Base-by-base conservation (phyloP, 53 echinoderm and acorn worm genomes). In the Crossaster papposus region DNA sequence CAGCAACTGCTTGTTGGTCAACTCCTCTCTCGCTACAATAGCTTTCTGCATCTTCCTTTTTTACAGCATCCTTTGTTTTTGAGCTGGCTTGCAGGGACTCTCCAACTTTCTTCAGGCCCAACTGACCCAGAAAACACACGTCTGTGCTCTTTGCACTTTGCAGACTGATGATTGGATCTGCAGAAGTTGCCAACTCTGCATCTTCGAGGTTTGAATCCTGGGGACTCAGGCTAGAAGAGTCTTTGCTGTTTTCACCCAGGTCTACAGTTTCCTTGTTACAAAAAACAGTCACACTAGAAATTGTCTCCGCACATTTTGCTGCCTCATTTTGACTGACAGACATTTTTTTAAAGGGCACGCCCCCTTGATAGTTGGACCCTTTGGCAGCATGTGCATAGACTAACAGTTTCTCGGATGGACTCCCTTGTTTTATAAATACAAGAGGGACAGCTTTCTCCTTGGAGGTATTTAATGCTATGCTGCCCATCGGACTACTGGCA, bases 101-200 rank as follows among this genome's bases (percentile, higher is more conserved):
- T 68, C 14, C 54, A 73, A 54, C 36, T 73, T 81, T 81, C 33
- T 36, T 70, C 44, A 90, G 72, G 1, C 81, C 80, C 38, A 90
- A 32, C 53, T 58, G 72, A 72, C 73, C 70, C 10, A 90, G 73
- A 20, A 81, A 72, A 13, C 70, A 15, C 29, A 23, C 53, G 28
- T 87, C 77, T 24, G 58, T 14, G 53, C 62, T 58, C 87, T 64
- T 87, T 20, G 30, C 31, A 52, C 53, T 38, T 29, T 26, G 51
- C 76, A 22, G 58, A 31, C 54, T 52, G 50, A 15, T 87, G 10
- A 54, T 63, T 58, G 58, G 26, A 30, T 31, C 10, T 32, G 20
- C 73, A 52, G 82, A 24, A 51, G 22, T 52, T 52, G 31, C 80
- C 54, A 18, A 23, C n/a, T 80, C 80, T 14, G 58, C 17, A 17